phyloP scores from a whole-genome alignment of 1,140 invertebrate species.

The Hyposmocoma kahamanoa region DNA sequence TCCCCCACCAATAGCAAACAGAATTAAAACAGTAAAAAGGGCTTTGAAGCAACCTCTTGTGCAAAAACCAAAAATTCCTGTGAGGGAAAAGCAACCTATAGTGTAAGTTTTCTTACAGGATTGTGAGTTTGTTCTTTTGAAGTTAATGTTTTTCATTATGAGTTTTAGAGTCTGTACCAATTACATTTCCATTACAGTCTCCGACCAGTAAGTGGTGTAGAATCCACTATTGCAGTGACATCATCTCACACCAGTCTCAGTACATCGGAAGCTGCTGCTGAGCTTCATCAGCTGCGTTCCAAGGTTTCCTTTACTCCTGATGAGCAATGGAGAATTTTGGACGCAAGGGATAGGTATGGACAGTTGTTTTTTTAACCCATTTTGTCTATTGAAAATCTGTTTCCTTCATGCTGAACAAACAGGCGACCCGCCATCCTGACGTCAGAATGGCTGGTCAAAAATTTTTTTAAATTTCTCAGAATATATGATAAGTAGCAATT shows the following conservation, averaged over 20 bases:
- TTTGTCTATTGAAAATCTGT: no score
- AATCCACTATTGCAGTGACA: constrained; percentile 34
- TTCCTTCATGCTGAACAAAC: no score
- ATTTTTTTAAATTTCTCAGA: no score
- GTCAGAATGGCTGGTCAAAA: no score
- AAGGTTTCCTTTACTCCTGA: constrained; percentile 47
- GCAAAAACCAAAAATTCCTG: constrained; percentile 16
- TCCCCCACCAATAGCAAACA: constrained; percentile 15
- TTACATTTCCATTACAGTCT: constrained; percentile 17
- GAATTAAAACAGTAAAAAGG: constrained; percentile 11
- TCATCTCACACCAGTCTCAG: constrained; percentile 37
- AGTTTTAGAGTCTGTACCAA: not conserved
- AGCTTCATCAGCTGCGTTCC: constrained; percentile 46
- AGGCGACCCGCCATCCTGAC: no score
- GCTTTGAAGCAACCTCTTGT: constrained; percentile 20
- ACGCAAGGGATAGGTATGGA: constrained; percentile 63
- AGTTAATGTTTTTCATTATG: not conserved
- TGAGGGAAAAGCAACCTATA: constrained; percentile 11
- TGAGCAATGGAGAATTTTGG: constrained; percentile 57
- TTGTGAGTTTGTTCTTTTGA: not conserved
- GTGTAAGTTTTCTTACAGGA: constrained; percentile 20
- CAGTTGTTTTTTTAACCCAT: no score
- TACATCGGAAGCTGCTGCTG: constrained; percentile 46
- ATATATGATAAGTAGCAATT: no score
- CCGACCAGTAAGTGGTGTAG: constrained; percentile 27